phyloP scores from a whole-genome alignment of 2,113 vertebrate genomes.

The Sceloporus tristichus region DNA sequence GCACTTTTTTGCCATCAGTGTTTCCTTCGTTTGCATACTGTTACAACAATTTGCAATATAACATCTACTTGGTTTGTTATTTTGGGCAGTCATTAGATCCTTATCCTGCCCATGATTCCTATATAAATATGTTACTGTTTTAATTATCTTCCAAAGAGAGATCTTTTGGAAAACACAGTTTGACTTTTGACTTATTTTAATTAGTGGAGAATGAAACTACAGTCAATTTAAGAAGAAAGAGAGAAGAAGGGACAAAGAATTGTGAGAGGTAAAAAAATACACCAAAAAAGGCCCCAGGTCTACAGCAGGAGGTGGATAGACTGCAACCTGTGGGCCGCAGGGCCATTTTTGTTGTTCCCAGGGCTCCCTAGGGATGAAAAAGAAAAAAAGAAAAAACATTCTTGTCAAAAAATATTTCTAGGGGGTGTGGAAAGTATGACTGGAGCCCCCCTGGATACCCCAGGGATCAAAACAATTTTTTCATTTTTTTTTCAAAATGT shows the following conservation, averaged over 20 bases:
- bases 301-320: no score
- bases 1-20: conserved; percentile 15
- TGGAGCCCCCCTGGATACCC: no score
- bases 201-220: neutral
- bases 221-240: neutral
- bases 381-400: no score
- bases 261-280: no score
- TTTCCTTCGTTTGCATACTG: neutral
- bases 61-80: neutral
- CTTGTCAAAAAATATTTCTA: no score
- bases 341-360: no score
- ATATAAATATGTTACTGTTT: neutral
- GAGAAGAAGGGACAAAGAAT: neutral
- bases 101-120: neutral
- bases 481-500: no score
- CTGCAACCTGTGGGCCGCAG: no score
- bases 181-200: neutral
- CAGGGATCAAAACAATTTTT: no score
- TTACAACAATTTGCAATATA: neutral
- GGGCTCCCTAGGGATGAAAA: no score
- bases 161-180: neutral
- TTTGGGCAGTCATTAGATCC: neutral
- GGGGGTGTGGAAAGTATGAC: no score
- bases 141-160: neutral
- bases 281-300: no score